Percentiles rank a stretch among this genome's conserved stretches.
These are phyloP conservation scores for Turdus rufiventris DNA, from an alignment of 2,113 vertebrate genomes.

Conservation along the genomic window DNA sequence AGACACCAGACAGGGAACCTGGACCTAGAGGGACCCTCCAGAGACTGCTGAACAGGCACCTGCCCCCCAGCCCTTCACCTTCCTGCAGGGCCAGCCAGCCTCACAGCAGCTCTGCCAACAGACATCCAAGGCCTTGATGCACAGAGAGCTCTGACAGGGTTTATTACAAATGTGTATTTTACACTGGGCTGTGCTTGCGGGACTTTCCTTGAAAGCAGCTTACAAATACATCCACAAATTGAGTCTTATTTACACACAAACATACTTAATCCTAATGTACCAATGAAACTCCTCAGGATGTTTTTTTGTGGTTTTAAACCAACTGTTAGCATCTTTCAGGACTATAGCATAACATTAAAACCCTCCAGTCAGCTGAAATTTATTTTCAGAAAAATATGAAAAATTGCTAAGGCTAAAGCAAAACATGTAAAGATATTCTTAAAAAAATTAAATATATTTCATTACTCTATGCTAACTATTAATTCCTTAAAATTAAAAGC, in stretches of 20 bases:
- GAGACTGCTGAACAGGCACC: accelerated
- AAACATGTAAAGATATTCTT: not conserved
- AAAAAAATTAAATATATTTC: not conserved
- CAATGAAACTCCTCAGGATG: not conserved
- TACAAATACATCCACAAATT: not conserved
- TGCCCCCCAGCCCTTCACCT: not conserved
- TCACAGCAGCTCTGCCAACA: not conserved
- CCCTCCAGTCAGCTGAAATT: not conserved
- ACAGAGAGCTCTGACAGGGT: accelerated
- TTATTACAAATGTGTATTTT: not conserved
- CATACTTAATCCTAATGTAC: not conserved
- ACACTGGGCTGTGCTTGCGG: not conserved
- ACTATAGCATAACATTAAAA: not conserved
- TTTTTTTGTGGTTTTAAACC: not conserved
- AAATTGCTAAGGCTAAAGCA: not conserved
- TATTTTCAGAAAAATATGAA: not conserved
- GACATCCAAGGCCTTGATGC: not conserved
- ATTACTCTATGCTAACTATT: not conserved
- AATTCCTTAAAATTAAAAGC: not conserved
- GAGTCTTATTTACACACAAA: not conserved
- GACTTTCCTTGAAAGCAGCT: not conserved
- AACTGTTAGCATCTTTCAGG: not conserved
- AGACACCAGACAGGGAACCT: not conserved
- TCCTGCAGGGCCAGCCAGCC: not conserved
- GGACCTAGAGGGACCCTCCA: accelerated